These are phyloP conservation scores for Dexiosoma caninum DNA, from an alignment of 2,888 invertebrate genomes.

Conservation along the genomic window DNA sequence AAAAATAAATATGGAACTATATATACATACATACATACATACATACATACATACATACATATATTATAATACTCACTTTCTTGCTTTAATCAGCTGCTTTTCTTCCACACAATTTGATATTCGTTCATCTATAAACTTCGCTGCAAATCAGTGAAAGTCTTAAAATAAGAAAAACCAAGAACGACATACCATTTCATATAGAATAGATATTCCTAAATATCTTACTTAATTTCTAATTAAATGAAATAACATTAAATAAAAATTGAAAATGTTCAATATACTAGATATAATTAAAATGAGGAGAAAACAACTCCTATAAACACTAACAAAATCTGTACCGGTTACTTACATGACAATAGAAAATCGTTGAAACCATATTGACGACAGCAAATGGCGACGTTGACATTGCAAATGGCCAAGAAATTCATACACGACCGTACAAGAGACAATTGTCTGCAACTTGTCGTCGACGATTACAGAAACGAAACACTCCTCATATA, in stretches of 20 bases:
- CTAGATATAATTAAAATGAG: background rate
- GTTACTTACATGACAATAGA: too few relatives aligned
- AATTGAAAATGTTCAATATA: background rate
- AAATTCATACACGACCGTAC: too few relatives aligned
- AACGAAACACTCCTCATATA: too few relatives aligned
- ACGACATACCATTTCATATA: background rate
- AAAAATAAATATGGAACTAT: too few relatives aligned
- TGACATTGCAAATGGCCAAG: too few relatives aligned
- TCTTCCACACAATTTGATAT: background rate
- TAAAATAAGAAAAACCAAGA: background rate
- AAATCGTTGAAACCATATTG: too few relatives aligned
- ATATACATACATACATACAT: background rate
- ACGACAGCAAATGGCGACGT: too few relatives aligned
- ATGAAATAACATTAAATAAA: background rate
- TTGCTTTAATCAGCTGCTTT: background rate
- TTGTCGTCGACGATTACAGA: too few relatives aligned
- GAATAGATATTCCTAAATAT: conserved; percentile 33
- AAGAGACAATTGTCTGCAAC: too few relatives aligned
- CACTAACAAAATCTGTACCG: too few relatives aligned
- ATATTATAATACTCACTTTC: too few relatives aligned
- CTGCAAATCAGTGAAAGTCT: background rate
- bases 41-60: background rate
- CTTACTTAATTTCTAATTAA: too few relatives aligned
- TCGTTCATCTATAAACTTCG: background rate
- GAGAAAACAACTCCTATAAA: background rate